Evolutionary conservation across 2,888 invertebrate species (phyloP).

Genomic region (Drosophila yooni): DNA sequence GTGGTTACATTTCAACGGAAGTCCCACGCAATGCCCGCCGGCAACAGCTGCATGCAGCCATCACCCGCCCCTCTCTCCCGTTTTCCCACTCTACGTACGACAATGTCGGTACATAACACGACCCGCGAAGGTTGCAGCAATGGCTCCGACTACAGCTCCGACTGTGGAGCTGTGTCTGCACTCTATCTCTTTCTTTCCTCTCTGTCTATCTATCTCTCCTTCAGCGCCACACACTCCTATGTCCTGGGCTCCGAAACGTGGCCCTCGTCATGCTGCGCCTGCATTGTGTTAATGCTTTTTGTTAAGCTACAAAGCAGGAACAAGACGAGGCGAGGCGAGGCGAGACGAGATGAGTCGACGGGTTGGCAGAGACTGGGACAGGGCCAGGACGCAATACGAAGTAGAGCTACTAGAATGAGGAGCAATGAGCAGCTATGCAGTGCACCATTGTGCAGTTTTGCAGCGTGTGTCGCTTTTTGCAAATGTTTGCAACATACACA

Average conservation of each 20-base stretch:
- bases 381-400: slow-evolving; percentile 31
- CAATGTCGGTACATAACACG: slow-evolving; percentile 79
- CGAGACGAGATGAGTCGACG: neutral
- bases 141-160: slow-evolving; percentile 23
- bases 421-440: slow-evolving; percentile 47
- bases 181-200: neutral
- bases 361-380: neutral
- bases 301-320: slow-evolving; percentile 73
- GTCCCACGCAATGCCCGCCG: slow-evolving; percentile 78
- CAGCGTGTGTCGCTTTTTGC: slow-evolving; percentile 78
- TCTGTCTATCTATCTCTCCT: neutral
- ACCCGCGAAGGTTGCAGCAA: slow-evolving; percentile 62
- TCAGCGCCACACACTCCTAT: slow-evolving; percentile 21
- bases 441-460: slow-evolving; percentile 74
- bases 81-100: slow-evolving; percentile 61
- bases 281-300: slow-evolving; percentile 82
- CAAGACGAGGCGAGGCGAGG: slow-evolving; percentile 12
- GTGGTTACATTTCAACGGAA: slow-evolving; percentile 80
- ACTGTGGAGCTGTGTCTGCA: slow-evolving; percentile 10
- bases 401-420: slow-evolving; percentile 39
- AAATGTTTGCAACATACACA: slow-evolving; percentile 68
- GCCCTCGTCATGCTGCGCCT: slow-evolving; percentile 79
- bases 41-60: slow-evolving; percentile 70
- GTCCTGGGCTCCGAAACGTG: slow-evolving; percentile 48
- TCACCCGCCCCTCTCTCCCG: slow-evolving; percentile 1